Evolutionary conservation across 1,140 invertebrate genomes (phyloP).

Genomic region (Macrobrachium rosenbergii): DNA sequence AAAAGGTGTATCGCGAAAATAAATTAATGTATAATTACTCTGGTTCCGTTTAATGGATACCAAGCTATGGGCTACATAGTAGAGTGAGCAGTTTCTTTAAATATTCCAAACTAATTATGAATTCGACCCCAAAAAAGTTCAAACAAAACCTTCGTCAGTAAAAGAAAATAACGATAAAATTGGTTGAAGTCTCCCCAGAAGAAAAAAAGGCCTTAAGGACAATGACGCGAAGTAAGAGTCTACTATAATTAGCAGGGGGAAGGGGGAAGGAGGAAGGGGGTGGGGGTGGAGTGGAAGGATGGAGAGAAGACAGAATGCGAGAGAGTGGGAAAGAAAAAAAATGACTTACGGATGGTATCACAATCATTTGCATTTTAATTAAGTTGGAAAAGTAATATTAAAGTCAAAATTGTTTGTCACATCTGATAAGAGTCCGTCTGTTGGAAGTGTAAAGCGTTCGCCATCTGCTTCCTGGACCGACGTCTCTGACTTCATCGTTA

Average conservation of each 20-base stretch:
- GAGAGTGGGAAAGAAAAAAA: neutral
- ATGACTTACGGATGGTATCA: slow-evolving; percentile 4
- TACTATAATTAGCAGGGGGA: neutral
- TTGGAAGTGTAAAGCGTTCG: slow-evolving; percentile 9
- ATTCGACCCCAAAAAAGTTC: too few species aligned
- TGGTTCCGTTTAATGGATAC: too few species aligned
- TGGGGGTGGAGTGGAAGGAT: neutral
- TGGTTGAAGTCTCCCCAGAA: neutral
- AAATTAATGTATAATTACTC: too few species aligned
- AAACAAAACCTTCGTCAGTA: neutral
- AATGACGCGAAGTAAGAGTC: neutral
- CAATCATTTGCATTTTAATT: slow-evolving; percentile 37
- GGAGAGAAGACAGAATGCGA: neutral
- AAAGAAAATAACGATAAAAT: neutral
- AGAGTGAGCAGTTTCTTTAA: too few species aligned
- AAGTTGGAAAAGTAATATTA: slow-evolving; percentile 43
- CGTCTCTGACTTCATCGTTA: too few species aligned
- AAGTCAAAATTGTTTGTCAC: slow-evolving; percentile 43
- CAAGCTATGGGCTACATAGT: too few species aligned
- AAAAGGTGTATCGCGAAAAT: too few species aligned
- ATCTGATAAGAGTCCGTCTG: slow-evolving; percentile 11
- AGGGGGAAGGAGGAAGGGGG: neutral
- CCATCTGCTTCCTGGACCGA: neutral
- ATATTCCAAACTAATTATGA: too few species aligned
- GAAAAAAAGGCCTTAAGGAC: neutral